phyloP scores from a whole-genome alignment of 2,797 vertebrate species.

The Coregonus suidteri region DNA sequence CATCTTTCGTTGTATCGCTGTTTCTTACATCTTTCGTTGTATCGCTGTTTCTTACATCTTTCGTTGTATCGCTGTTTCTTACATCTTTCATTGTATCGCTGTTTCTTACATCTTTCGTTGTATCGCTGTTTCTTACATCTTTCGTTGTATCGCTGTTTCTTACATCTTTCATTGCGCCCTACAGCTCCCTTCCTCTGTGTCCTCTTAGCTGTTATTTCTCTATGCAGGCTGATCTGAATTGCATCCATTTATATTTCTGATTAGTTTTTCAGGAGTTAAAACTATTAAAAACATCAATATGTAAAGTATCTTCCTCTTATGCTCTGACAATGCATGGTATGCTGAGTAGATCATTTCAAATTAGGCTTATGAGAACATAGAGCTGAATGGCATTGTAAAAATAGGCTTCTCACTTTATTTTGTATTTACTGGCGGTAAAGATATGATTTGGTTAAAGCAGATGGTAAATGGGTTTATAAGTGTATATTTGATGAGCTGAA shows the following conservation, averaged over 20 bases:
- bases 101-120: background rate
- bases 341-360: background rate
- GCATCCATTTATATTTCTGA: background rate
- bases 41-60: background rate
- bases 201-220: background rate
- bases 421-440: background rate
- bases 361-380: background rate
- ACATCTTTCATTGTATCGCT: background rate
- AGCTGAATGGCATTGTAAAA: background rate
- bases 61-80: background rate
- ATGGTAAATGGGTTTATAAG: conserved; percentile 48
- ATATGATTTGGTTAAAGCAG: conserved; percentile 36
- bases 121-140: background rate
- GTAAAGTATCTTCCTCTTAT: background rate
- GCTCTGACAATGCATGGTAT: background rate
- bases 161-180: background rate
- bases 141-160: background rate
- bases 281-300: background rate
- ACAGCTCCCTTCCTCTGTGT: conserved; percentile 3
- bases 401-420: background rate
- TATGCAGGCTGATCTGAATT: background rate
- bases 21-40: background rate
- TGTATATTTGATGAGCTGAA: conserved; percentile 1
- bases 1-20: background rate
- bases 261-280: background rate